These are phyloP conservation scores for Sarcophaga rosellei DNA, from an alignment of 2,888 invertebrate genomes.

Conservation along the genomic window DNA sequence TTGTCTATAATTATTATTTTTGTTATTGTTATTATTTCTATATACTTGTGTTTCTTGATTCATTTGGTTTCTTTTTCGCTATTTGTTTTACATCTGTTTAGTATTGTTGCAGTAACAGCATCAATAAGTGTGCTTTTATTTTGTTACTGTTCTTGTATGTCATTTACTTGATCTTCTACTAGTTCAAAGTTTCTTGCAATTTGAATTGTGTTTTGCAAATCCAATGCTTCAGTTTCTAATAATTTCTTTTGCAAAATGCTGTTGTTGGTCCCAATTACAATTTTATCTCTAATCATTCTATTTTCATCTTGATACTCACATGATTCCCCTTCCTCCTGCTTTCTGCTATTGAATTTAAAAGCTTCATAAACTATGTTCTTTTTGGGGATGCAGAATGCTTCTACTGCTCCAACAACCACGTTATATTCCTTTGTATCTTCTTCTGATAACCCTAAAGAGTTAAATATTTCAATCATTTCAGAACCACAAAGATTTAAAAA, in stretches of 20 bases:
- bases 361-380: background rate
- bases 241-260: constrained; percentile 11
- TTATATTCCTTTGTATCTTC: constrained; percentile 27
- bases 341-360: constrained; percentile 2
- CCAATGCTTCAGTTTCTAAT: background rate
- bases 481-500: constrained; percentile 56
- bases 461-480: constrained; percentile 11
- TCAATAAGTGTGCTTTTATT: constrained; percentile 7
- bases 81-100: constrained; percentile 1
- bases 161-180: constrained; percentile 26
- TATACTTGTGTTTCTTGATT: background rate
- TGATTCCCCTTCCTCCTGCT: constrained; percentile 21
- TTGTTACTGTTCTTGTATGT: constrained; percentile 28
- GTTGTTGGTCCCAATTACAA: constrained; percentile 31
- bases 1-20: constrained; percentile 5
- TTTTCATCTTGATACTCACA: constrained; percentile 17
- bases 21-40: background rate
- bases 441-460: constrained; percentile 23
- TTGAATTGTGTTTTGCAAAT: constrained; percentile 17
- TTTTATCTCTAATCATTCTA: constrained; percentile 30
- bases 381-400: constrained; percentile 34
- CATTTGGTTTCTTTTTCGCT: constrained; percentile 5
- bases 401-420: constrained; percentile 36
- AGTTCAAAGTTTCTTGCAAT: constrained; percentile 13
- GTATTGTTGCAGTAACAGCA: constrained; percentile 18